A percentile compares a stretch with the other conserved stretches of the same genome.
These are phyloP conservation scores for Rhipidura dahli DNA, from an alignment of 2,113 vertebrate genomes.

Conservation along the genomic window DNA sequence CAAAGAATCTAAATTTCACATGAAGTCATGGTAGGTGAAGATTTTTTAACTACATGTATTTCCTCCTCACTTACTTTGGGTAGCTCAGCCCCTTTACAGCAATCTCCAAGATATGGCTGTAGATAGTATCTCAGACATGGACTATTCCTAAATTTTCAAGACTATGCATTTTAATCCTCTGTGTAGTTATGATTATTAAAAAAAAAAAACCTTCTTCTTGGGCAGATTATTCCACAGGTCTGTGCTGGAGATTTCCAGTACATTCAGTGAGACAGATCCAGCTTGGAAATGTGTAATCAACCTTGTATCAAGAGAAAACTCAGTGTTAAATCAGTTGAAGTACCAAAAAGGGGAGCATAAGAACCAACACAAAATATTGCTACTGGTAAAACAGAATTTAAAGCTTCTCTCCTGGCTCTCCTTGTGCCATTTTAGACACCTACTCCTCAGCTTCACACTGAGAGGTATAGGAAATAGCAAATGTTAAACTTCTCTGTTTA, in stretches of 20 bases:
- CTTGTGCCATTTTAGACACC: neutral
- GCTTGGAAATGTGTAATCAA: neutral
- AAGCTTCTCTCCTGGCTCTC: neutral
- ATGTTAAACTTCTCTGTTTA: neutral
- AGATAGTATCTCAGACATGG: neutral
- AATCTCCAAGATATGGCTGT: neutral
- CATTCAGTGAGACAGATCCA: neutral
- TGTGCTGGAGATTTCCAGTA: neutral
- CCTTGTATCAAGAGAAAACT: neutral
- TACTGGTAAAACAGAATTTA: neutral
- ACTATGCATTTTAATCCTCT: neutral
- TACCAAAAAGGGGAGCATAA: neutral
- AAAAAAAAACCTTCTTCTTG: neutral
- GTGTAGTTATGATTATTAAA: neutral
- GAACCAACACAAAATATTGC: neutral
- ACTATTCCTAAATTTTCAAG: neutral
- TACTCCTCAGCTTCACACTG: neutral
- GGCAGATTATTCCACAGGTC: neutral
- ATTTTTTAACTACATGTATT: neutral
- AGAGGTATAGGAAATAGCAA: neutral
- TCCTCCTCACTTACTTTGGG: neutral
- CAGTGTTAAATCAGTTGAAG: neutral
- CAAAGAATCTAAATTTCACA: neutral
- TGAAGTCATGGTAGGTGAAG: neutral
- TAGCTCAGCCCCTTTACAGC: neutral